Evolutionary conservation across 2,888 invertebrate species (phyloP), one percentile per base, ranked within the genome.

Genomic region (Punctoribates punctum): DNA sequence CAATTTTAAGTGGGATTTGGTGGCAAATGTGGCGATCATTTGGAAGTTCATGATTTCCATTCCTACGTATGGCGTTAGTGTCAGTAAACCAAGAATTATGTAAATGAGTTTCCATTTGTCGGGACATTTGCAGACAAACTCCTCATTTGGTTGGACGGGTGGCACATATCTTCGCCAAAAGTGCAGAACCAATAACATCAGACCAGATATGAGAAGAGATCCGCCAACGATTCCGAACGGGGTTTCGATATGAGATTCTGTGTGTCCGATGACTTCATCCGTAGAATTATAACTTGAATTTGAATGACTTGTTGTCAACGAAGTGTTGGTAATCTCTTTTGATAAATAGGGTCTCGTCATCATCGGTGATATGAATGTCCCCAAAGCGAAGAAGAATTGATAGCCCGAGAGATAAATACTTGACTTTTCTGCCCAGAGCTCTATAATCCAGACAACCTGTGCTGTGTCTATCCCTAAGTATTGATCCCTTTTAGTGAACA

Each of bases 41-140:
- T 70, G 70, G 17, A 70, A 70, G 70, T 70, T 70, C 70, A 70
- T 70, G 23, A 70, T 23, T 70, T 70, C 70, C 70, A 70, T 70
- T 42, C 70, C 70, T 2, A 70, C 70, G 42, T 70, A 70, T 23
- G 70, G 70, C 11, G 70, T 46, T 42, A 70, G 42, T 8, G 70
- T 42, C 15, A 70, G 11, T 23, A 70, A 70, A 23, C 70, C 70
- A 3, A 70, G 70, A 20, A 42, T 42, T 70, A 70, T 70, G 17
- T 42, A 70, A 42, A 70, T 70, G 0, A 70, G 13, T 70, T n/a
- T 70, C 46, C 46, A 46, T 23, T 42, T 42, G 5, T 38, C 9
- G 5, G 70, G 70, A 38, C 70, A 70, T 70, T 70, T 70, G 46
- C 70, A 70, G 23, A 38, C 42, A 23, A 38, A 70, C 9, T 38